These are phyloP conservation scores for Phortica magna DNA, from an alignment of 2,888 invertebrate species.

Conservation along the genomic window DNA sequence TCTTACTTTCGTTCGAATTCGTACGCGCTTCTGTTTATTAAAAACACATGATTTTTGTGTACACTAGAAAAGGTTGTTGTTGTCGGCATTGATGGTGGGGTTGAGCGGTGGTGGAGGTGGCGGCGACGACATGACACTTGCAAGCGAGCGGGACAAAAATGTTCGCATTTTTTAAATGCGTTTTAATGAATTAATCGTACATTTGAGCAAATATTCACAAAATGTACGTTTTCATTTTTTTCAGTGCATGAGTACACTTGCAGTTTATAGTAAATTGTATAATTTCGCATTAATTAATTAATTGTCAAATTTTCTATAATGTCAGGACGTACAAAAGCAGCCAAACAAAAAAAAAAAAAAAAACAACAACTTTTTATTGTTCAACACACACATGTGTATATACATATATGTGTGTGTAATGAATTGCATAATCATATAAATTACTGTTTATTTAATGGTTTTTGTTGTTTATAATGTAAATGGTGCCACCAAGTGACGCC, in stretches of 20 bases:
- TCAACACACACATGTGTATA: neutral
- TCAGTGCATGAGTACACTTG: no score
- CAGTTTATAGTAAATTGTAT: no score
- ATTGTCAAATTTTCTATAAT: no score
- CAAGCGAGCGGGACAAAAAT: neutral
- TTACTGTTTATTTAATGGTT: constrained; percentile 2
- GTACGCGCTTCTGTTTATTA: constrained; percentile 56
- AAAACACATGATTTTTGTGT: constrained; percentile 69
- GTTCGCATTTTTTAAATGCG: neutral
- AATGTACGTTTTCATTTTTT: no score
- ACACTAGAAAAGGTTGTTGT: constrained; percentile 38
- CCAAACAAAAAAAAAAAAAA: neutral
- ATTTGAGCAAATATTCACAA: no score
- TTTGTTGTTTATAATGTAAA: constrained; percentile 52
- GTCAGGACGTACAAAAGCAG: neutral
- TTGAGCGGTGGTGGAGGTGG: neutral
- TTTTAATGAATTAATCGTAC: constrained; percentile 13
- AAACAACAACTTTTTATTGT: neutral
- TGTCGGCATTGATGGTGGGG: neutral
- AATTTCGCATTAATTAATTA: no score
- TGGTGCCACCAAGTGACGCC: constrained; percentile 57
- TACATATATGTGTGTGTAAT: neutral
- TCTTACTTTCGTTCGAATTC: neutral
- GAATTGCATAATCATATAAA: constrained; percentile 27
- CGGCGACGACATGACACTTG: neutral